These are phyloP conservation scores for Pantherophis vulpinus DNA, from an alignment of 2,797 vertebrate genomes.

Conservation along the genomic window DNA sequence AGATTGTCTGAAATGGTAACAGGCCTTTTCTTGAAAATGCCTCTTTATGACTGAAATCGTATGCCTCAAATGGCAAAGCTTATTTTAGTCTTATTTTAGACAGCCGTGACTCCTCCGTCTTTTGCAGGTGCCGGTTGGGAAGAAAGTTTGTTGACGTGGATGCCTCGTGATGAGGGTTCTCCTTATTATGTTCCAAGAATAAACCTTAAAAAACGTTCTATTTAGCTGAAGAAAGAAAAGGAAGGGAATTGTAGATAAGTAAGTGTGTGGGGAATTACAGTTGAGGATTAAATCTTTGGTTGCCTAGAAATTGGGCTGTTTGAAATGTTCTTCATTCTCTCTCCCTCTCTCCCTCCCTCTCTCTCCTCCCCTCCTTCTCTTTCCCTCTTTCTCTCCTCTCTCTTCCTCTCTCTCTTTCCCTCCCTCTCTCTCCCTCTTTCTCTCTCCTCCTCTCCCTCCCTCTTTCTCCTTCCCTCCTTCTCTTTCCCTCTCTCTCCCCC, in stretches of 20 bases:
- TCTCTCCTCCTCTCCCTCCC: accelerated
- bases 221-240: constrained; percentile 40
- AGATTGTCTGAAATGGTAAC: no score
- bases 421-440: no score
- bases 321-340: constrained; percentile 62
- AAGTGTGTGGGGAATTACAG: constrained; percentile 50
- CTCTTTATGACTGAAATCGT: neutral
- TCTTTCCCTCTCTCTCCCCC: accelerated
- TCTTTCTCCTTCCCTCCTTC: no score
- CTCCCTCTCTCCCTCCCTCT: no score
- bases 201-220: constrained; percentile 30
- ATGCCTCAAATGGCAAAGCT: constrained; percentile 15
- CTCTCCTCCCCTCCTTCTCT: no score
- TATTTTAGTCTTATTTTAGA: constrained; percentile 10
- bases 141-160: constrained; percentile 36
- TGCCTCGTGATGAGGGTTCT: neutral
- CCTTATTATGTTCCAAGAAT: constrained; percentile 20
- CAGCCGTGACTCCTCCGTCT: neutral
- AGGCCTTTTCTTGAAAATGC: constrained; percentile 19
- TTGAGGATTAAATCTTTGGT: constrained; percentile 56
- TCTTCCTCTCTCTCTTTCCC: accelerated
- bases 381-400: no score
- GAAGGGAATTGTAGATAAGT: constrained; percentile 16
- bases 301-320: constrained; percentile 63
- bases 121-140: neutral